Base-by-base conservation (phyloP, 2,888 invertebrate species). In the Erebia palarica region DNA sequence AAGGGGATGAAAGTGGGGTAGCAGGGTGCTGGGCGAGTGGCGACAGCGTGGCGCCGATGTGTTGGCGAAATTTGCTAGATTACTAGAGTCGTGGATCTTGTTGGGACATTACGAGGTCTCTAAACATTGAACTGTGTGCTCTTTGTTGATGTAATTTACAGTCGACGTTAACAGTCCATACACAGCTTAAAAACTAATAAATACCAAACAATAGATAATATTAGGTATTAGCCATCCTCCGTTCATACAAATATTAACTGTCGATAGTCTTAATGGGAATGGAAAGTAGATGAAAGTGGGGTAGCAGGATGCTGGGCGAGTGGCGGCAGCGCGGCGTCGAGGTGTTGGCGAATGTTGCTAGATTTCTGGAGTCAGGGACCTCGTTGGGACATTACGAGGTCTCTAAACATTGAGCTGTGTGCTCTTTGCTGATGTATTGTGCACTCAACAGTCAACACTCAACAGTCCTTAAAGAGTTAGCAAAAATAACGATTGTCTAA, bases 241-340 rank as follows among this genome's bases (percentile, higher is more conserved):
- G n/a, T n/a, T n/a, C n/a, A n/a, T n/a, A n/a, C n/a, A n/a, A n/a
- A 27, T 3, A 27, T 27, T 4, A 27, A 27, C 27, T 27, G 27
- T 27, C 27, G 3, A 27, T 55, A 51, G 3, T n/a, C 0, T 21
- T 44, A 44, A 44, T n/a, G 44, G 44, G 44, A 10, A 10, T 44
- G 44, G 10, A 44, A 9, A 10, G 10, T 8, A 4, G 27, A 27
- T 27, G 27, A 27, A 42, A 27, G 36, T 65, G 64, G 68, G 71
- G 65, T 68, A 73, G 21, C 27, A 59, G 70, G 70, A 36, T 36
- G 36, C 36, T 7, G 36, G 36, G 70, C 58, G 21, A 51, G n/a
- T 8, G 60, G 69, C 78, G 79, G 75, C 77, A 10, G 74, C 68
- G 58, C 72, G 79, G 76, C 79, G 79, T 78, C 78, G 42, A 53